Evolutionary conservation across 2,113 vertebrate species (phyloP).

Genomic region (Cyprinodon tularosa): DNA sequence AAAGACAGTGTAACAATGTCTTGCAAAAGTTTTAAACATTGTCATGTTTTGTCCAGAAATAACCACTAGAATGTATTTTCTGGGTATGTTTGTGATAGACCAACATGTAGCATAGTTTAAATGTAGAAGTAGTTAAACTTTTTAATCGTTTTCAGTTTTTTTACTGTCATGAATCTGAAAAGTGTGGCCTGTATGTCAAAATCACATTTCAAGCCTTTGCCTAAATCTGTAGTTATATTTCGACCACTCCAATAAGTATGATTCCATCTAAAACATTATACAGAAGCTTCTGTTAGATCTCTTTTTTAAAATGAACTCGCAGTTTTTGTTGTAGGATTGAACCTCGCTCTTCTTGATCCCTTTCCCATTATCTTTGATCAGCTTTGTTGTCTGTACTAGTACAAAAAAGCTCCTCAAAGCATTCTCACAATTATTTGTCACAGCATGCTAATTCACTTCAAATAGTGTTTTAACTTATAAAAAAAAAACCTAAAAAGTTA

Average conservation of each 20-base stretch:
- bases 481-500: not conserved
- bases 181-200: not conserved
- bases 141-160: not conserved
- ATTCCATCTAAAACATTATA: too few species aligned
- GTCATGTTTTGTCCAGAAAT: not conserved
- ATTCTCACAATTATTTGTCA: not conserved
- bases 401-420: not conserved
- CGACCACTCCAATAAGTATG: too few species aligned
- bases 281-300: too few species aligned
- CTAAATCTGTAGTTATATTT: not conserved
- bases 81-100: not conserved
- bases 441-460: not conserved
- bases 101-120: not conserved
- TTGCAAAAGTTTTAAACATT: not conserved
- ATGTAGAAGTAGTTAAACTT: not conserved
- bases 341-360: not conserved
- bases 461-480: not conserved
- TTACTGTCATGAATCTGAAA: not conserved
- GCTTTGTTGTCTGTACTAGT: not conserved
- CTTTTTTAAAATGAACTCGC: not conserved
- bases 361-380: not conserved
- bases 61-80: not conserved
- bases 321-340: not conserved
- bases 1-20: constrained; percentile 5
- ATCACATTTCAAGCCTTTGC: not conserved